Base-by-base conservation (phyloP, 2,113 vertebrate genomes). In the Nothobranchius kuhntae region DNA sequence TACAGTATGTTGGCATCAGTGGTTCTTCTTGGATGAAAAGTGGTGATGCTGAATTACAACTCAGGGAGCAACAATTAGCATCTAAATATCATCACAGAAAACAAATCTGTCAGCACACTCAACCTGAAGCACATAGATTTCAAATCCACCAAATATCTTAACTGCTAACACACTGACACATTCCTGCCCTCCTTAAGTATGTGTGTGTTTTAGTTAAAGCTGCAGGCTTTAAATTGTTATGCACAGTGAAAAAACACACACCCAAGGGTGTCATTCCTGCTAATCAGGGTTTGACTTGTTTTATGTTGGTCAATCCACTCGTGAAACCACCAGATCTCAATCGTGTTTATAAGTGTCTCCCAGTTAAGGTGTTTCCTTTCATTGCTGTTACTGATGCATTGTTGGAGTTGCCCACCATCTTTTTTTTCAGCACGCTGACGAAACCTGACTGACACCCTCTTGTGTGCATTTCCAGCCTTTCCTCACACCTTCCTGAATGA, bases 261-360 rank as follows among this genome's bases (percentile, higher is more conserved):
- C 82, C 82, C 82, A 81, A 77, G 64, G 68, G 59, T 77, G 79
- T 64, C 36, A 57, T 71, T 78, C 75, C 53, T 78, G 79, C 52
- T 75, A 72, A 83, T 82, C 82, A 78, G 65, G 75, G 75, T 82
- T 61, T 80, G 71, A 71, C 63, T 61, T 77, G 78, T 88, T 88
- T 74, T 36, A 63, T 58, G 54, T 79, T 70, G 46, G 40, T 65
- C 13, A 46, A 65, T 15, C 30, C 26, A 44, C 65, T 36, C 47
- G 36, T 63, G n/a, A 86, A 81, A 73, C 73, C 36, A 24, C 68
- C 71, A 42, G 64, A 21, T 73, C 70, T 79, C 17, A 66, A 73
- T 79, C 53, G 67, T 78, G 5, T 15, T 21, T 55, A 21, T 13
- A 38, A 15, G 13, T 47, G 61, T 47, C 13, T 9, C 26, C 11